Evolutionary conservation across 1,140 invertebrate genomes (phyloP), one percentile per base, ranked within the genome.

Genomic region (Caerostris extrusa): DNA sequence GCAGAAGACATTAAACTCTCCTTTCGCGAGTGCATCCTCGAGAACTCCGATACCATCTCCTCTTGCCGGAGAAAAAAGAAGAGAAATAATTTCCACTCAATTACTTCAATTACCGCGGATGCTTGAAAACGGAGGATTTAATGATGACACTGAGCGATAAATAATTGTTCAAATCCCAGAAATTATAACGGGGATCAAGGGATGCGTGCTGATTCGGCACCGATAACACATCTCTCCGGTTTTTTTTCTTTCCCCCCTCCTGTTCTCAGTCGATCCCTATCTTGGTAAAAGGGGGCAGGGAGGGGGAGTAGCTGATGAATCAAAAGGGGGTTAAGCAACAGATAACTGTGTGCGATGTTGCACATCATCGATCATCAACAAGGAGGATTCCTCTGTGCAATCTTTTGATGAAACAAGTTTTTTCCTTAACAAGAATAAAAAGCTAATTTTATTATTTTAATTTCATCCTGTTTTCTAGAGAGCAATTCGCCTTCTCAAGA

Each of bases 71-170:
- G 7, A 12, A n/a, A 34, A 34, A 34, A 34, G 61, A 50, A 34
- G 61, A 55, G 56, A 81, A 90, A 90, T 90, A 90, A 82, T 81
- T 90, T 90, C 71, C 71, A 56, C 89, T 90, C 53, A 90, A 90
- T 90, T 90, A 90, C 89, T 53, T 34, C 89, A 69, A 90, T 90
- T 82, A 90, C n/a, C 34, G 8, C 34, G n/a, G 56, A 19, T 50
- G 69, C 34, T 81, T 58, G 34, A 60, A 58, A 81, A 81, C 55
- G 53, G 19, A 85, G 50, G 81, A 19, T 67, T 85, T 92, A 92
- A 92, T 92, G 90, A 92, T 85, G 81, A 92, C 81, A 64, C 71
- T 91, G 61, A 91, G 57, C 90, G 71, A 82, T 91, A 91, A 91
- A 91, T 91, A 91, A 91, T 91, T 91, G 90, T 83, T 57, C 77